Evolutionary conservation across 2,797 vertebrate species (phyloP).

Genomic region (Anolis apletophallus): DNA sequence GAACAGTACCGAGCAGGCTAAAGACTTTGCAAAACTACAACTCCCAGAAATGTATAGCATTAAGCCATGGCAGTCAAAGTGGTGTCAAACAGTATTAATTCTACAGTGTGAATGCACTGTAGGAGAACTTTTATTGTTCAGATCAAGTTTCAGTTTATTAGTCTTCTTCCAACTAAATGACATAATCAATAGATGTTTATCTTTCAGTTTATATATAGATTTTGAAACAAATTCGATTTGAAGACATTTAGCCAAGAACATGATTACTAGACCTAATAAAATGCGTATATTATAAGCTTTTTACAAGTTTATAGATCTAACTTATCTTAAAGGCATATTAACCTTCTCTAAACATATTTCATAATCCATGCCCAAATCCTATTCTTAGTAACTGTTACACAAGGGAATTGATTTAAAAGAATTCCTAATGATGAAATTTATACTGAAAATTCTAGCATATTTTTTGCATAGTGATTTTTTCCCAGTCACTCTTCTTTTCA

Average conservation of each 20-base stretch:
- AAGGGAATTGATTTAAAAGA: background rate
- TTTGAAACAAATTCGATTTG: background rate
- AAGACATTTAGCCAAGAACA: slow-evolving; percentile 24
- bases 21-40: too few relatives aligned
- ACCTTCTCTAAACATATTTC: background rate
- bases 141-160: too few relatives aligned
- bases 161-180: background rate
- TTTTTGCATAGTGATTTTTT: too few relatives aligned
- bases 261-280: slow-evolving; percentile 3
- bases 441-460: too few relatives aligned
- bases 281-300: background rate
- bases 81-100: too few relatives aligned
- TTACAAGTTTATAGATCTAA: background rate
- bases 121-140: too few relatives aligned
- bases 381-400: background rate
- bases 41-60: too few relatives aligned
- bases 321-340: background rate
- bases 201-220: slow-evolving; percentile 19
- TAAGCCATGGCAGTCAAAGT: too few relatives aligned
- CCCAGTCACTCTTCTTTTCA: too few relatives aligned
- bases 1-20: too few relatives aligned
- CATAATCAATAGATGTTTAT: slow-evolving; percentile 49
- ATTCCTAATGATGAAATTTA: fast-evolving
- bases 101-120: too few relatives aligned
- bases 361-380: background rate